Evolutionary conservation across 2,888 invertebrate species (phyloP), one percentile per base, ranked within the genome.

Genomic region (Cephus pulcher): DNA sequence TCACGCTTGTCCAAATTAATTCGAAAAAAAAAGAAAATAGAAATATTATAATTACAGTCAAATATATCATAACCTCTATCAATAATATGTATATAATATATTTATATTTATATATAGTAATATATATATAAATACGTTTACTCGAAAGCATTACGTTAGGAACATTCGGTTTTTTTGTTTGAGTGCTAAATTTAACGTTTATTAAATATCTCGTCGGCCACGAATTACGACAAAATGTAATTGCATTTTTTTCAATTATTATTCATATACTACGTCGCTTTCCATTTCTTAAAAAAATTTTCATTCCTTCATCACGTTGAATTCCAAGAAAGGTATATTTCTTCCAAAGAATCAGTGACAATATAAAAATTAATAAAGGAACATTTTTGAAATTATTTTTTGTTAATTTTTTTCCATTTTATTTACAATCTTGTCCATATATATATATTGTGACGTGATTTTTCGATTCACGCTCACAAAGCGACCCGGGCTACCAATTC

Each of bases 91-190:
- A 56, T 56, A 56, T 56, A 56, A 56, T 56, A 56, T 56, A 83
- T 80, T 78, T 85, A 85, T 77, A 81, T 81, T 79, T 83, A 83
- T 80, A 82, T 78, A 79, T 75, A 71, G 71, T 82, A 82, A 56
- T 40, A 9, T 56, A 56, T 34, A 71, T 15, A 71, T 71, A 71
- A 71, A 71, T 71, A 71, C 34, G 11, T 81, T 82, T 82, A 86
- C 83, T 86, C 84, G 85, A 86, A 86, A 86, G 86, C 86, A 86
- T 86, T 86, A 86, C 80, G 82, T 83, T 86, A 86, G 86, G 86
- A 86, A 86, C 86, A 83, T 86, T 86, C 78, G 86, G 85, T 86
- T 82, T 81, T 81, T 71, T 71, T 9, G 32, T 82, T 81, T 83
- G 83, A 81, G 81, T 75, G 78, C 82, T 84, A 83, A 82, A 76